Conservation (phyloP, 2,113 vertebrate genomes). For the Prolemur simus region DNA sequence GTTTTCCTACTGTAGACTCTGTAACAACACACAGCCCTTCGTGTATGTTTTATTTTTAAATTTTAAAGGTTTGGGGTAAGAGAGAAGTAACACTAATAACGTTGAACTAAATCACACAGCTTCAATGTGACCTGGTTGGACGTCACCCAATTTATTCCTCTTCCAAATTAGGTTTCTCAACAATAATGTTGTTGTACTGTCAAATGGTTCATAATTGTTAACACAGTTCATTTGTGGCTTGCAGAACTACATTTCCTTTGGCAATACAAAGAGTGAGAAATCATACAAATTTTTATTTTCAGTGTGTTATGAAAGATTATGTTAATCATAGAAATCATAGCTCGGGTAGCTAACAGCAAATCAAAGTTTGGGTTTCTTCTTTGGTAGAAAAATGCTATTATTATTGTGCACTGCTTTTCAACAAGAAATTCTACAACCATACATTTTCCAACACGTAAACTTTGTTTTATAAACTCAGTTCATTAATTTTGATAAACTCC, state of each 20-base stretch:
- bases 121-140: conserved; percentile 53
- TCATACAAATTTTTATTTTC: conserved; percentile 73
- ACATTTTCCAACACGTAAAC: conserved; percentile 48
- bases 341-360: conserved; percentile 64
- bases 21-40: not conserved
- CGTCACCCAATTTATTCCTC: conserved; percentile 43
- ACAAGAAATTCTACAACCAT: conserved; percentile 27
- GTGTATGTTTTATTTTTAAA: not conserved
- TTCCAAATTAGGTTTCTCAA: conserved; percentile 70
- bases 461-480: conserved; percentile 63
- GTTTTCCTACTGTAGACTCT: conserved; percentile 36
- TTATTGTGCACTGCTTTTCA: conserved; percentile 43
- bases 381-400: conserved; percentile 54
- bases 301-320: conserved; percentile 70
- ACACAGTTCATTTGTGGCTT: conserved; percentile 63
- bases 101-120: conserved; percentile 47
- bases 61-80: conserved; percentile 30
- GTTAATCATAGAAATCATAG: conserved; percentile 76
- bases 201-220: conserved; percentile 69
- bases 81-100: conserved; percentile 57
- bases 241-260: conserved; percentile 65
- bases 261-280: conserved; percentile 69
- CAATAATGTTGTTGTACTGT: conserved; percentile 57
- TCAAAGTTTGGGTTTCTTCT: conserved; percentile 55
- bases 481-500: conserved; percentile 51